phyloP scores from a whole-genome alignment of 2,113 vertebrate genomes.

The Dunckerocampus dactyliophorus region DNA sequence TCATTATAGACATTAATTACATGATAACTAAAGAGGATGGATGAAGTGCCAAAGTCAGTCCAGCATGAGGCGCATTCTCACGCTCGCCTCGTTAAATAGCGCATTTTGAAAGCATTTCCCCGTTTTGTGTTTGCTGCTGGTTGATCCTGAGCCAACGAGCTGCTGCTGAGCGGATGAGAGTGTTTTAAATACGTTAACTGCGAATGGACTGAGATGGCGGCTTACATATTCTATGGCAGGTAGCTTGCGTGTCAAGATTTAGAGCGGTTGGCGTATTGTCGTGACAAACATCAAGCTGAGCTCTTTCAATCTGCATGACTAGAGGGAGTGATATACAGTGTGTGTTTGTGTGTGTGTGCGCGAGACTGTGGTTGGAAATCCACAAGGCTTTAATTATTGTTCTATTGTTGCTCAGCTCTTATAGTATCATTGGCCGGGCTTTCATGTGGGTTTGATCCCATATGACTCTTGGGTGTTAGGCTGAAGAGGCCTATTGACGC shows the following conservation, averaged over 20 bases:
- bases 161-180: conserved; percentile 25
- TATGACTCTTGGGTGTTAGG: conserved; percentile 52
- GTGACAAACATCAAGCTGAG: conserved; percentile 52
- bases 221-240: conserved; percentile 27
- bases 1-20: conserved; percentile 37
- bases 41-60: conserved; percentile 2
- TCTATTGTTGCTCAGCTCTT: conserved; percentile 57
- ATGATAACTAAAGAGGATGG: conserved; percentile 47
- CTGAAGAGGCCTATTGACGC: conserved; percentile 59
- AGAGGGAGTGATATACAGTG: conserved; percentile 8
- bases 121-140: conserved; percentile 23
- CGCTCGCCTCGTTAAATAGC: conserved; percentile 37
- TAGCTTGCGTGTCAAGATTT: conserved; percentile 26
- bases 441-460: conserved; percentile 64
- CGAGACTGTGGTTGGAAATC: conserved; percentile 24
- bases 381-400: conserved; percentile 62
- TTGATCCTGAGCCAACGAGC: conserved; percentile 20
- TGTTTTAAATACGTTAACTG: conserved; percentile 21
- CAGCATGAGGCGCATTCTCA: conserved; percentile 19
- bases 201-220: conserved; percentile 17
- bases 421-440: conserved; percentile 43
- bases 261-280: conserved; percentile 26
- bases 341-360: conserved; percentile 6
- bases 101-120: conserved; percentile 13
- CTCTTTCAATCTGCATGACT: conserved; percentile 30